Evolutionary conservation across 2,797 vertebrate species (phyloP).

Genomic region (Scolopax bukidnonensis): DNA sequence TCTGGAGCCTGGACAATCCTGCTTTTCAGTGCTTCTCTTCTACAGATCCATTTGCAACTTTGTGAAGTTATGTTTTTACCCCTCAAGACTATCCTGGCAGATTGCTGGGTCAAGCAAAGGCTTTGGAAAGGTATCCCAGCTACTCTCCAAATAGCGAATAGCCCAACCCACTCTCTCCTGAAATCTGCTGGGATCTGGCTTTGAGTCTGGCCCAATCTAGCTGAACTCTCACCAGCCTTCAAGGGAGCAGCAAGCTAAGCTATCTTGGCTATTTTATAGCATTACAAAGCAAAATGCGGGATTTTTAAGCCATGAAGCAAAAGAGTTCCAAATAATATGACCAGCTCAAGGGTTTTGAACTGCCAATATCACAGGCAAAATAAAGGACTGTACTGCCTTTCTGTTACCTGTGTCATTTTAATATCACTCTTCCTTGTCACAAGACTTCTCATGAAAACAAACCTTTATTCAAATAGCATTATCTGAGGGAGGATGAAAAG

Average conservation of each 20-base stretch:
- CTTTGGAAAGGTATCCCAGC: not conserved
- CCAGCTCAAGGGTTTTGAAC: not conserved
- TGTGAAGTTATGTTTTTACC: rapidly evolving
- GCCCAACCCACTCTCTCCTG: not conserved
- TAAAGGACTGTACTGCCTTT: not conserved
- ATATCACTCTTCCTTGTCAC: slow-evolving; percentile 31
- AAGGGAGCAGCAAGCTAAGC: not conserved
- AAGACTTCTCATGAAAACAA: slow-evolving; percentile 26
- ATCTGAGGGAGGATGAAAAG: slow-evolving; percentile 48
- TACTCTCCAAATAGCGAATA: not conserved
- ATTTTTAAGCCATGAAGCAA: not conserved
- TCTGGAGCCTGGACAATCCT: not conserved
- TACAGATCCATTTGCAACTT: not conserved
- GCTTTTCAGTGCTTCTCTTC: not conserved
- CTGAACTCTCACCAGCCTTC: not conserved
- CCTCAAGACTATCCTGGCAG: not conserved
- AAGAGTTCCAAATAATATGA: not conserved
- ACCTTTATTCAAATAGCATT: slow-evolving; percentile 37
- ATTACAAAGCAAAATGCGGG: not conserved
- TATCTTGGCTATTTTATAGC: not conserved
- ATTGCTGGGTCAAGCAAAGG: not conserved
- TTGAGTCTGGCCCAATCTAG: not conserved
- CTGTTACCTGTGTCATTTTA: not conserved
- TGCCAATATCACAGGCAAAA: not conserved
- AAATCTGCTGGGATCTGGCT: not conserved